Evolutionary conservation across 1,140 invertebrate genomes (phyloP), one percentile per base, ranked within the genome.

Genomic region (Harlomillsia oculata): DNA sequence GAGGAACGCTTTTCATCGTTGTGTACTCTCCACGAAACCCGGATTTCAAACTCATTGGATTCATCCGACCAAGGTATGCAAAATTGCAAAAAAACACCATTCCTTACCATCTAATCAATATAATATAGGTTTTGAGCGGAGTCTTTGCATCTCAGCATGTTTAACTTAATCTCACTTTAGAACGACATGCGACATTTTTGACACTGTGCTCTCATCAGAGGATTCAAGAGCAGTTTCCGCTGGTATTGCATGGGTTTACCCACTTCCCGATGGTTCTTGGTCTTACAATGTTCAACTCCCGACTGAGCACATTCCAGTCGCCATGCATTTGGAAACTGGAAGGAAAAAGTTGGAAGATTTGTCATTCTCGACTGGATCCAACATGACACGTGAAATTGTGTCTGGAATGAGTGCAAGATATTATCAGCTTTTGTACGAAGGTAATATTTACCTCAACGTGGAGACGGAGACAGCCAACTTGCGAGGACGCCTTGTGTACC

Each of bases 171-270:
- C 0, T 71, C 72, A 78, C 88, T 5, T 74, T 81, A 5, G 81
- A 84, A 9, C 77, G 82, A 81, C 81, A 6, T 90, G 87, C 67
- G 87, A 91, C 69, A 76, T 89, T 37, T 89, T 86, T 68, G 85
- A 88, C 62, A 77, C 69, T 26, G 60, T 69, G 18, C 54, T 72
- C 8, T 60, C 62, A 8, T 25, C 68, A 3, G 55, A 59, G 11
- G 62, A 67, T 13, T 28, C 59, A n/a, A 34, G 59, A 30, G 44
- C 69, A 0, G 69, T 70, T 6, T 69, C 72, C 53, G 77, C 81
- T 25, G 85, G 84, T 8, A 62, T 87, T n/a, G 84, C 84, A 2
- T 85, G 85, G 81, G 73, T 85, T 16, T 89, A 85, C 60, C 74
- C 89, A 6, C 83, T 85, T 59, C 80, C 79, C 39, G 80, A 82